phyloP scores from a whole-genome alignment of 1,140 invertebrate genomes.

The Rhyacophila brunnea region DNA sequence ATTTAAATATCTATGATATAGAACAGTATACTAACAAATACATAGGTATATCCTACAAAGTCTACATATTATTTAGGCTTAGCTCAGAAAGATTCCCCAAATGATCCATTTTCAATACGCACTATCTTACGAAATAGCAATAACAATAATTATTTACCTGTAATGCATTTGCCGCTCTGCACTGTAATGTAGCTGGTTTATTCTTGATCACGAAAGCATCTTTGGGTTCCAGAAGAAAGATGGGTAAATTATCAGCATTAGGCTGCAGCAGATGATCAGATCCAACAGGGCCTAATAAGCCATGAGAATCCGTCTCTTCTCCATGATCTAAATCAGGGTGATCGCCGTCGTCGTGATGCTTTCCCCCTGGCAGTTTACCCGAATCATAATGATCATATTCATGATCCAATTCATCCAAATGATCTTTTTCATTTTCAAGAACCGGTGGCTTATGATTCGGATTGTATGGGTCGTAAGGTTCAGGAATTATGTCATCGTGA shows the following conservation, averaged over 20 bases:
- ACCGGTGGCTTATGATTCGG: conserved; percentile 48
- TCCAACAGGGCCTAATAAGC: conserved; percentile 42
- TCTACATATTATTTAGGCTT: no score
- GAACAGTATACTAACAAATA: no score
- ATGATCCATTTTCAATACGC: no score
- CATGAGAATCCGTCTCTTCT: conserved; percentile 43
- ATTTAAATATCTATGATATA: no score
- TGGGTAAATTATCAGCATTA: conserved; percentile 64
- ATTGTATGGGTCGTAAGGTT: conserved; percentile 53
- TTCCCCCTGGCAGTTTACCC: conserved; percentile 37
- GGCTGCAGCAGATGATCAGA: conserved; percentile 54
- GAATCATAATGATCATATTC: conserved; percentile 46
- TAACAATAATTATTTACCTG: conserved; percentile 47
- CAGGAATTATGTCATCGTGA: conserved; percentile 44
- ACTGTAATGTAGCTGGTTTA: conserved; percentile 76
- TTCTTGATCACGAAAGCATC: conserved; percentile 82
- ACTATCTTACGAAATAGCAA: no score
- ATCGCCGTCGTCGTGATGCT: conserved; percentile 44
- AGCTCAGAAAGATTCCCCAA: no score
- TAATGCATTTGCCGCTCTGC: conserved; percentile 74
- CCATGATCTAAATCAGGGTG: conserved; percentile 39
- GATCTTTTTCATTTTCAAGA: conserved; percentile 35
- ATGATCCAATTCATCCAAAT: conserved; percentile 49
- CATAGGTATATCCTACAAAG: no score
- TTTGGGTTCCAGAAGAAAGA: conserved; percentile 78